Evolutionary conservation across 2,797 vertebrate species (phyloP), one percentile per base, ranked within the genome.

Genomic region (Channa striata): DNA sequence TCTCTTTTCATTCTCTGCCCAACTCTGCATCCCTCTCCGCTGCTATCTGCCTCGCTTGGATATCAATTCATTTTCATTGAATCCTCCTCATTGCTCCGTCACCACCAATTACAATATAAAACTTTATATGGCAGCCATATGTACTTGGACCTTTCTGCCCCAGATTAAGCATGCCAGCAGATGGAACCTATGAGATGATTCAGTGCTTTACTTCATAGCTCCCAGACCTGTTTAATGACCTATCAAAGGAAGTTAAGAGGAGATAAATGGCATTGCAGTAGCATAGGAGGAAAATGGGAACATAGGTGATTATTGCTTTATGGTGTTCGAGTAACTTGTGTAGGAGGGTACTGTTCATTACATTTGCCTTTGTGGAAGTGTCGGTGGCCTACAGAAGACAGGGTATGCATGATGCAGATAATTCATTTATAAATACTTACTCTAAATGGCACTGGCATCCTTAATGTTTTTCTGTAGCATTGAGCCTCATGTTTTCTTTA

Each of bases 211-310:
- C 84, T 87, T 80, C 78, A 59, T 84, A 74, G 88, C 78, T 92
- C 89, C 88, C 89, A 90, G 87, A 84, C 84, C 52, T 46, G 61
- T 91, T 91, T 89, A 93, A 93, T 90, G 91, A 91, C 88, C 92
- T 90, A 91, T 92, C 88, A 85, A 65, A 72, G 83, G 79, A 92
- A 80, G 83, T 89, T 87, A 83, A 79, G 84, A 82, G 66, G 85
- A 91, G 84, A 92, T 87, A 89, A 92, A 93, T 91, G 84, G 83
- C 78, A 76, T 42, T 61, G 77, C 59, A 37, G 77, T 78, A 52
- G 76, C 76, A 87, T 42, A 56, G 72, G 73, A 82, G 72, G 74
- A 79, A 80, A 80, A 75, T 68, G 50, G 81, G 69, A 89, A 71
- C 71, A 60, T 53, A 71, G 86, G 81, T 89, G 90, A 93, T 91